These are phyloP conservation scores for Arothron firmamentum DNA, from an alignment of 2,113 vertebrate genomes.

Conservation along the genomic window DNA sequence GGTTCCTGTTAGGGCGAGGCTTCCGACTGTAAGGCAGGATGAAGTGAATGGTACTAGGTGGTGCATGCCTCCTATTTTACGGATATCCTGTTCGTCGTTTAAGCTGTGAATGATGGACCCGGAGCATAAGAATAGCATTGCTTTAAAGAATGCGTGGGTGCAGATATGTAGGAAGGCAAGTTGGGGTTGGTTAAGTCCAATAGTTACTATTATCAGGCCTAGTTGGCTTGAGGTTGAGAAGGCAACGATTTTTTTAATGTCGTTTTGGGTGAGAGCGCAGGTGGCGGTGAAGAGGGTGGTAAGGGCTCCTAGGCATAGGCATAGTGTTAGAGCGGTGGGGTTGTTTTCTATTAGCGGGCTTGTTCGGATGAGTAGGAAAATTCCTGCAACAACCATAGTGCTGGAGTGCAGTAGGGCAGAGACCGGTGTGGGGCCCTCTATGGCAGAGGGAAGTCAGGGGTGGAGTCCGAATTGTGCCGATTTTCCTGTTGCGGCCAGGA, in stretches of 20 bases:
- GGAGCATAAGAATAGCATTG: not conserved
- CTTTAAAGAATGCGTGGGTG: not conserved
- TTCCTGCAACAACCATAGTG: not conserved
- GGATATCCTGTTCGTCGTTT: not conserved
- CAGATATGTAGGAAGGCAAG: not conserved
- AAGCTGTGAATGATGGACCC: not conserved
- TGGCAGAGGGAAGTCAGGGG: not conserved
- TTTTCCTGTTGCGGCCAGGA: not conserved
- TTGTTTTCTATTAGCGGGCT: not conserved
- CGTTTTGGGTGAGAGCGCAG: not conserved
- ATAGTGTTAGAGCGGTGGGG: not conserved
- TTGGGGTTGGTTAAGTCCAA: not conserved
- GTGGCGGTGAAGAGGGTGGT: not conserved
- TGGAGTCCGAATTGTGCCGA: not conserved
- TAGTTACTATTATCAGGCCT: not conserved
- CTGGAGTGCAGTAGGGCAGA: not conserved
- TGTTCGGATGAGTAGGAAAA: not conserved
- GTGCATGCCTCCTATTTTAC: not conserved
- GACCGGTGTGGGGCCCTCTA: not conserved
- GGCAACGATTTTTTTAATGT: not conserved
- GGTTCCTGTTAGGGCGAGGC: not conserved
- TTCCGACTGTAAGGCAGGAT: not conserved
- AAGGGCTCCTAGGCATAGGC: not conserved
- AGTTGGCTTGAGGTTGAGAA: not conserved
- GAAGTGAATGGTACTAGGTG: not conserved